phyloP scores from a whole-genome alignment of 2,888 invertebrate genomes.

The Pogonocherus hispidulus region DNA sequence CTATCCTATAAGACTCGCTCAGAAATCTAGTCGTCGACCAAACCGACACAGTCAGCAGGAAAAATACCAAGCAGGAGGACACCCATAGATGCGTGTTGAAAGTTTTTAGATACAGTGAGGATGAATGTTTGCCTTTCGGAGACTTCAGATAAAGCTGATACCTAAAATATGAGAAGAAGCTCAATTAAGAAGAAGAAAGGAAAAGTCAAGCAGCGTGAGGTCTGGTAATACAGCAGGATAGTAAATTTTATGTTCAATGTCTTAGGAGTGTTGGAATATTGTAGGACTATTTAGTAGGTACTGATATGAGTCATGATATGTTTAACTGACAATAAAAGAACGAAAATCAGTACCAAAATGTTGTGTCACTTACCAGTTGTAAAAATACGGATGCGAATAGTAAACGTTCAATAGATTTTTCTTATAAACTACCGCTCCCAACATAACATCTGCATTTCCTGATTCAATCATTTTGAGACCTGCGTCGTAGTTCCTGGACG shows the following conservation, averaged over 20 bases:
- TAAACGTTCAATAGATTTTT: constrained; percentile 52
- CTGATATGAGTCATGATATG: no score
- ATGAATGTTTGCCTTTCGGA: constrained; percentile 58
- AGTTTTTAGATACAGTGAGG: constrained; percentile 59
- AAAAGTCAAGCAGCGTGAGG: no score
- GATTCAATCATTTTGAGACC: constrained; percentile 56
- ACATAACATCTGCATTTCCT: constrained; percentile 60
- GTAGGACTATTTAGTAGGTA: no score
- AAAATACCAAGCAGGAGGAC: constrained; percentile 52
- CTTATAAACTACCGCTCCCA: constrained; percentile 59
- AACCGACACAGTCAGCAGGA: constrained; percentile 55
- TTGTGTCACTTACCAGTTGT: constrained; percentile 59
- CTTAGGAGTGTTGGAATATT: no score
- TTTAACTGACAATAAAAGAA: neutral
- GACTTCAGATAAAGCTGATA: constrained; percentile 62
- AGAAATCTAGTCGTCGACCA: constrained; percentile 59
- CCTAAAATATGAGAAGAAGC: constrained; percentile 50
- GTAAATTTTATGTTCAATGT: no score
- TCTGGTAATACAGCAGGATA: no score
- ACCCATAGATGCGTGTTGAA: constrained; percentile 60
- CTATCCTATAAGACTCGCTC: constrained; percentile 35
- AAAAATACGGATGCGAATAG: constrained; percentile 64
- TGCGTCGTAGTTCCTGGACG: constrained; percentile 7
- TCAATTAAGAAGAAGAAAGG: neutral
- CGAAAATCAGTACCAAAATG: neutral